These are phyloP conservation scores for Pantelozetes paolii DNA, from an alignment of 2,888 invertebrate genomes.

Conservation along the genomic window DNA sequence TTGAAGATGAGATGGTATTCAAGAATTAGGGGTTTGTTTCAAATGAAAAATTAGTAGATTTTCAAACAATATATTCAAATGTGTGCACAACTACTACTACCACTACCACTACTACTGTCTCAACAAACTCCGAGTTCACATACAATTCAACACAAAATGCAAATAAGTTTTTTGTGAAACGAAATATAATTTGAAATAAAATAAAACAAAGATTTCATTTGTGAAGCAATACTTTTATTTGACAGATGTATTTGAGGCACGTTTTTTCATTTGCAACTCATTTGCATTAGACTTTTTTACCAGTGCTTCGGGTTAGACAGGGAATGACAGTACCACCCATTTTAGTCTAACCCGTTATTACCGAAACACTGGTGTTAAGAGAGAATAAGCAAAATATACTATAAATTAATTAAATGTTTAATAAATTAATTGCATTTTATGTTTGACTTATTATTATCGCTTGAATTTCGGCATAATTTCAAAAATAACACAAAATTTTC, in stretches of 20 bases:
- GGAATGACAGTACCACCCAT: neutral
- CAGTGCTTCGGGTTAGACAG: neutral
- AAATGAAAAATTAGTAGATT: no score
- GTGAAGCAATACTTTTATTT: neutral
- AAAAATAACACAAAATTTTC: no score
- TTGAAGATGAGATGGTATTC: no score
- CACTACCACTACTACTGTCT: no score
- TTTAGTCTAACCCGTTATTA: neutral
- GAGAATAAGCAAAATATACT: neutral
- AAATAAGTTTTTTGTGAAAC: neutral
- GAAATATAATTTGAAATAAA: neutral
- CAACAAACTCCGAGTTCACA: no score
- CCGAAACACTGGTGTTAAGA: neutral
- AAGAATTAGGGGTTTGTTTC: no score
- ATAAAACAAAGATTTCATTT: neutral
- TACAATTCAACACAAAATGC: neutral
- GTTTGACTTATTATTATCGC: no score
- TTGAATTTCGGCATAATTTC: no score
- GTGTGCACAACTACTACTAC: no score
- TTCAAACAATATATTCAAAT: no score
- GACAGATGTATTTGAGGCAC: slow-evolving; percentile 11
- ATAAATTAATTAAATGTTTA: neutral
- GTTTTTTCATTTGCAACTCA: neutral
- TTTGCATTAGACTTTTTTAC: neutral
- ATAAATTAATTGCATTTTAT: no score